Evolutionary conservation across 2,888 invertebrate genomes (phyloP), one percentile per base, ranked within the genome.

Genomic region (Polydrusus cervinus): DNA sequence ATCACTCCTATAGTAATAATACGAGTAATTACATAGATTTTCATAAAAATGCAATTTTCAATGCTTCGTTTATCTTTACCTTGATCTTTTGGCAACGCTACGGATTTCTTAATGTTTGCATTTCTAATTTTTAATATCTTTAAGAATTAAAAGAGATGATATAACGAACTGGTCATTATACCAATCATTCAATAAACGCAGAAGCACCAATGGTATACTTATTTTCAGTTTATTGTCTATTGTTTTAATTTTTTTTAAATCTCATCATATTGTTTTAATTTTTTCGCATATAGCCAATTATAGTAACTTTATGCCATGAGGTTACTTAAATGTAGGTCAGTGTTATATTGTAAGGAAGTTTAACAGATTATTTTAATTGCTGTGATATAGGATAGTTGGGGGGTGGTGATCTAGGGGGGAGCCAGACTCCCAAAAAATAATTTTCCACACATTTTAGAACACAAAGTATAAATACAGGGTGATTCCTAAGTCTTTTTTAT

Each of bases 141-240:
- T 14, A 9, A 34, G 8, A 47, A 64, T 34, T 49, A 64, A 34
- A 43, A 66, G 9, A 30, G 60, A 60, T 49, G 69, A 69, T 60
- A 65, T 60, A 71, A 74, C 53, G 40, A 13, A 53, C 11, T 51
- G 25, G 38, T 38, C 18, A 13, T 11, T 57, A 68, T 45, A 1
- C 1, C n/a, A 9, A 47, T 68, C 34, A 47, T 71, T 53, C 51
- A 53, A 45, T 66, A 18, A 60, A 71, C 38, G 61, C 75, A 75
- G 75, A 71, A 75, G 75, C 75, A 66, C 40, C 20, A 16, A 30
- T 40, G 51, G 74, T 65, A 67, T n/a, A 25, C 55, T 62, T 53
- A 67, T 71, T 75, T 71, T 55, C 47, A 55, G 43, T 72, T 75
- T 67, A 75, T 61, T 67, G 67, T 57, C 75, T 62, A 75, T 75